phyloP scores from a whole-genome alignment of 2,113 vertebrate species.

The Corythornis vintsioides region DNA sequence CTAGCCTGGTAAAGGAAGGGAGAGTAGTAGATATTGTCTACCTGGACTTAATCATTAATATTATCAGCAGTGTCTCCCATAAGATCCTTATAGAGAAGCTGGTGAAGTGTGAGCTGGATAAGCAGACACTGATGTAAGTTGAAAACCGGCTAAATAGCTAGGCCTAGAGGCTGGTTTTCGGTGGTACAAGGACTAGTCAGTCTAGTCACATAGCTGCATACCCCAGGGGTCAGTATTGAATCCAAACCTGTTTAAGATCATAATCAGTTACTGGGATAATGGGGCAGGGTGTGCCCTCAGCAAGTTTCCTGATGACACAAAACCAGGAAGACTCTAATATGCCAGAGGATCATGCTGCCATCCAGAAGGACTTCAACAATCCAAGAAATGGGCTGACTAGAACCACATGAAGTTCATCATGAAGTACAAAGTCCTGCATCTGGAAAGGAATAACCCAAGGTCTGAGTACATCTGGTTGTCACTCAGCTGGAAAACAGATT shows the following conservation, averaged over 20 bases:
- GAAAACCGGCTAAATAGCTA: neutral
- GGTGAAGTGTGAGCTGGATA: neutral
- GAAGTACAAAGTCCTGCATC: neutral
- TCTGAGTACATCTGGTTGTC: neutral
- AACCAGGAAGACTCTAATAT: neutral
- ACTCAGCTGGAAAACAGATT: neutral
- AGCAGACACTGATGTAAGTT: neutral
- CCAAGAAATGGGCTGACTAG: neutral
- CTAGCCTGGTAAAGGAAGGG: neutral
- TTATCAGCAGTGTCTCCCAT: neutral
- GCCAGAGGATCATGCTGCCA: neutral
- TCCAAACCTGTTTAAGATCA: neutral
- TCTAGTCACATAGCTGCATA: neutral
- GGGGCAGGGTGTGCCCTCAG: neutral
- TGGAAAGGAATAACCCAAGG: neutral
- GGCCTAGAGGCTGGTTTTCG: neutral
- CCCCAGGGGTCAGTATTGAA: neutral
- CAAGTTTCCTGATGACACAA: neutral
- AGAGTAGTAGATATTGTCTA: neutral
- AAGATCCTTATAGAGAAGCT: neutral
- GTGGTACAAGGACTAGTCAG: neutral
- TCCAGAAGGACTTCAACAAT: neutral
- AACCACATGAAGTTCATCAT: neutral
- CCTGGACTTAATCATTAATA: neutral
- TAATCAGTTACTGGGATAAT: neutral